A percentile compares a stretch with the other conserved stretches of the same genome.
Conservation (phyloP, 2,888 invertebrate genomes). For the Meteorus colon region DNA sequence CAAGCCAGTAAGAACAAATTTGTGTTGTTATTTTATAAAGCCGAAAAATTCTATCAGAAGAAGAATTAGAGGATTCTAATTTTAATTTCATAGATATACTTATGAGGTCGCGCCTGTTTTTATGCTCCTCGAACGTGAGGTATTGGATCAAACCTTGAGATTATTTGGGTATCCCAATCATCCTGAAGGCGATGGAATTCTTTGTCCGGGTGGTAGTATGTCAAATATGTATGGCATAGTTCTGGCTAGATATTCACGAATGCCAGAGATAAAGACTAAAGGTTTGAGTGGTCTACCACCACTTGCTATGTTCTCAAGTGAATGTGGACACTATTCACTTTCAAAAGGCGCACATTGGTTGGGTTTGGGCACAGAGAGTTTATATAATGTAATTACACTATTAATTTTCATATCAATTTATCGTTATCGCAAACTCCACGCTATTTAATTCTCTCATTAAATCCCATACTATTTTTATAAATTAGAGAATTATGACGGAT, state of each 20-base stretch:
- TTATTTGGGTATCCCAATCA: constrained; percentile 77
- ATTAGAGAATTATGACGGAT: neutral
- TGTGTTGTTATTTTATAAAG: neutral
- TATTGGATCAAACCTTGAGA: constrained; percentile 77
- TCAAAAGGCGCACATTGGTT: constrained; percentile 87
- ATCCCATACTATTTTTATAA: neutral
- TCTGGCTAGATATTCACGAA: constrained; percentile 80
- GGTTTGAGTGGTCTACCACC: constrained; percentile 79
- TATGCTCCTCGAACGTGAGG: constrained; percentile 82
- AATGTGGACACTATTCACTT: constrained; percentile 89
- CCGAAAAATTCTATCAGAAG: neutral
- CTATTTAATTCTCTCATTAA: neutral
- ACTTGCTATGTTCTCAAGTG: constrained; percentile 84
- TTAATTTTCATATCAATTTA: neutral
- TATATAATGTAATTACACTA: constrained; percentile 65
- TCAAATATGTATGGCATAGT: constrained; percentile 87
- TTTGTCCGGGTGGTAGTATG: constrained; percentile 86
- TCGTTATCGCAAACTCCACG: constrained; percentile 1
- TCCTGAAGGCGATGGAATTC: constrained; percentile 83
- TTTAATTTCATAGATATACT: constrained; percentile 77
- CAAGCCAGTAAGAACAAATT: constrained; percentile 81
- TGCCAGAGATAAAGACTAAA: constrained; percentile 81
- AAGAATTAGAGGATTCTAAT: neutral
- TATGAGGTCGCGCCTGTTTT: constrained; percentile 89
- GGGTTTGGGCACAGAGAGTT: constrained; percentile 87